Evolutionary conservation across 2,113 vertebrate species (phyloP), one percentile per base, ranked within the genome.

Genomic region (Callaeas wilsoni): DNA sequence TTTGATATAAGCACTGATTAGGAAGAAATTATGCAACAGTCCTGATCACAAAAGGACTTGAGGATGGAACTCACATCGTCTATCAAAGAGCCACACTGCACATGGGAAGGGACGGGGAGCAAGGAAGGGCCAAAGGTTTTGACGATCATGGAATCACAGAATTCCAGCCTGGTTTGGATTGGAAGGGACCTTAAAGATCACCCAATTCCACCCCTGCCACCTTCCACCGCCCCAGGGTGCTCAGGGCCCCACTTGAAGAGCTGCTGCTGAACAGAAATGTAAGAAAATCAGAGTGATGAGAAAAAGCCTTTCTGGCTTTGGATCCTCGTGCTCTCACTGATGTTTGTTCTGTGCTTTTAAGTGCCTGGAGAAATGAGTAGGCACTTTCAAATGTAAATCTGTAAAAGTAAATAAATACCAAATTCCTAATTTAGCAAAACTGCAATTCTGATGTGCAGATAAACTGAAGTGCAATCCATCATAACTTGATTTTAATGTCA

Each of bases 331-430:
- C 60, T 94, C 88, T 55, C 46, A 3, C 83, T 96, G 64, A 9
- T 89, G 92, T 97, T 94, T 96, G 74, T 8, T 97, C 96, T 96
- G 84, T 37, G 13, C 60, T 81, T 84, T 84, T 41, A 60, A 93
- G 76, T 15, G 93, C 96, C 96, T 89, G 84, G 65, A 96, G 96
- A 93, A 92, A 96, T 0, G 11, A 90, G 76, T 1, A 90, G 71
- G 90, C 93, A 95, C 90, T 95, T 96, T 96, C 92, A 95, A 96
- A 95, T 95, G 96, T 90, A 96, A 96, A 96, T 96, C 73, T 65
- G 73, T 21, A 69, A 93, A 96, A 94, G 93, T 78, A 97, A 96
- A 96, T 86, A 96, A 97, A 96, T 62, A 94, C 60, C 73, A 67
- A 92, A 92, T 41, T 78, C 79, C 67, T 88, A 67, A 74, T 88